Evolutionary conservation across 2,888 invertebrate genomes (phyloP).

Genomic region (Nasonia oneida): DNA sequence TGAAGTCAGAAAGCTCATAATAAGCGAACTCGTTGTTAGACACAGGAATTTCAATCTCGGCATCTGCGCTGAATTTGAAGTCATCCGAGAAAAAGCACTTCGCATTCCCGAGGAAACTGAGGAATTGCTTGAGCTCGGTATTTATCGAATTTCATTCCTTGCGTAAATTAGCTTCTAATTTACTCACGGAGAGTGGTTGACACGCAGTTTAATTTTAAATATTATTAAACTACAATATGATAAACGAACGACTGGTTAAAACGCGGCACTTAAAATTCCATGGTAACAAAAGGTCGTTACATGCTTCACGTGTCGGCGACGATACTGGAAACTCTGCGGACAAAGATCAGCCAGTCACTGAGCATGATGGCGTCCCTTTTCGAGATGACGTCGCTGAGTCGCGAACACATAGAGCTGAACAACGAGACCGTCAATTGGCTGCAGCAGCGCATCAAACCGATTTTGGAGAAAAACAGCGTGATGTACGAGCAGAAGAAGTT

Average conservation of each 20-base stretch:
- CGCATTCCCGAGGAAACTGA: constrained; percentile 89
- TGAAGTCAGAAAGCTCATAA: constrained; percentile 81
- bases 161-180: not conserved
- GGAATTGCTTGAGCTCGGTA: constrained; percentile 85
- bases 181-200: not conserved
- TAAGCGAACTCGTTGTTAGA: constrained; percentile 83
- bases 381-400: constrained; percentile 87
- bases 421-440: constrained; percentile 92
- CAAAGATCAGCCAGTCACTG: constrained; percentile 85
- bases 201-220: not conserved
- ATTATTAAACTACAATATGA: not conserved
- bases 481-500: constrained; percentile 90
- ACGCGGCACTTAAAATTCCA: not conserved
- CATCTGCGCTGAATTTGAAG: constrained; percentile 87
- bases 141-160: constrained; percentile 16
- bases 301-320: constrained; percentile 89
- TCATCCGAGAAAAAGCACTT: constrained; percentile 85
- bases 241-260: not conserved
- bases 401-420: constrained; percentile 89
- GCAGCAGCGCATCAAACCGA: constrained; percentile 87
- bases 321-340: constrained; percentile 85
- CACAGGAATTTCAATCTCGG: constrained; percentile 85
- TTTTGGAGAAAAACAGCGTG: constrained; percentile 90
- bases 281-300: constrained; percentile 82
- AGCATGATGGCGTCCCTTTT: constrained; percentile 86